Percentiles rank a stretch among this genome's conserved stretches.
Evolutionary conservation across 35 echinoderm and acorn worm genomes (phyloP).

Genomic region (Ophioderma brevispina): DNA sequence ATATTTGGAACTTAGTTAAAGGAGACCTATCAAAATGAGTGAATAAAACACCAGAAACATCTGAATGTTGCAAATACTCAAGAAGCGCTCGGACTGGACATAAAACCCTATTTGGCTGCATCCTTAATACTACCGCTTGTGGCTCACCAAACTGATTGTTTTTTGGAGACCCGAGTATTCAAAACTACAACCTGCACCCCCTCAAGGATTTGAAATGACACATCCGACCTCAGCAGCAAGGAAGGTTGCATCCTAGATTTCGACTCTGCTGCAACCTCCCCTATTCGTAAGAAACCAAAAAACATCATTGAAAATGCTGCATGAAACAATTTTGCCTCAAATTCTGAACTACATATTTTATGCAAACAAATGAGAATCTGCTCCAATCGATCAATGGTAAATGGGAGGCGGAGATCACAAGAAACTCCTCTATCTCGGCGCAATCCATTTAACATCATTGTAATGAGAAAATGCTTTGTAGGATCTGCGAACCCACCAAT

Average conservation of each 20-base stretch:
- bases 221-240: not conserved
- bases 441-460: not conserved
- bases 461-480: not conserved
- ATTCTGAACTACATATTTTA: not conserved
- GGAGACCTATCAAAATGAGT: not conserved
- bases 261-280: not conserved
- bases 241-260: not conserved
- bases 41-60: not conserved
- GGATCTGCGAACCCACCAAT: not conserved
- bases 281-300: constrained; percentile 28
- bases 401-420: not conserved
- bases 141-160: not conserved
- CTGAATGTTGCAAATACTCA: not conserved
- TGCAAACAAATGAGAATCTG: not conserved
- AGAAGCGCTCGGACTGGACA: not conserved
- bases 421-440: not conserved
- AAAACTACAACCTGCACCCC: not conserved
- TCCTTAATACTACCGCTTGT: not conserved
- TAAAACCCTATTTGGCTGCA: not conserved
- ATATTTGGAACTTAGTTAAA: not conserved
- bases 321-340: not conserved
- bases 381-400: not conserved
- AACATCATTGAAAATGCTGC: not conserved
- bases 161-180: not conserved
- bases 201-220: not conserved